Conservation (phyloP, 2,797 vertebrate species). For the Semaprochilodus insignis region DNA sequence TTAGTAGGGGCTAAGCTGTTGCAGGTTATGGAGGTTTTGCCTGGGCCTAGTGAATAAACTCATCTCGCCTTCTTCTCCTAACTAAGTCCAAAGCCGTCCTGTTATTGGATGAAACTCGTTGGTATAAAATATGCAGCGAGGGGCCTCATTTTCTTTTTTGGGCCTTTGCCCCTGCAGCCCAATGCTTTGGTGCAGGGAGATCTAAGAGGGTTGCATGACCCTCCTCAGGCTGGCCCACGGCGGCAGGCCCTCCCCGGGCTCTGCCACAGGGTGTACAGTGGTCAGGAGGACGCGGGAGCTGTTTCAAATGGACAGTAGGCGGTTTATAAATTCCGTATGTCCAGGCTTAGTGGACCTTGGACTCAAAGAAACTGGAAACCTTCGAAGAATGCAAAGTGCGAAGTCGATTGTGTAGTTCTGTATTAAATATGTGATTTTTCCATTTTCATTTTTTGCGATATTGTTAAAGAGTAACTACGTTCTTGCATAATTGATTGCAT, state of each 20-base stretch:
- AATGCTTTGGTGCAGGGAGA: conserved; percentile 29
- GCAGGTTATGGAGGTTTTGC: neutral
- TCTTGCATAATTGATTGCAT: no score
- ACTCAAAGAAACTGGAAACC: conserved; percentile 18
- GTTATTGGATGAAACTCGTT: conserved; percentile 38
- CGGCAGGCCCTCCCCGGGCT: conserved; percentile 45
- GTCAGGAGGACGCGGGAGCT: conserved; percentile 38
- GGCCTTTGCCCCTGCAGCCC: conserved; percentile 7
- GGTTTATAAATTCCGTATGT: conserved; percentile 60
- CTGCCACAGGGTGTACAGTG: conserved; percentile 44
- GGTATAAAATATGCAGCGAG: conserved; percentile 48
- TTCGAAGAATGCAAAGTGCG: conserved; percentile 31
- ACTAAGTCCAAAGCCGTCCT: conserved; percentile 26
- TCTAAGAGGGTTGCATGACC: conserved; percentile 39
- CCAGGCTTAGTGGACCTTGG: conserved; percentile 43
- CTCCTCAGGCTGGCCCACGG: conserved; percentile 48
- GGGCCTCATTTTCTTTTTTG: neutral
- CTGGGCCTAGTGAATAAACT: neutral
- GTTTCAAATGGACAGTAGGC: conserved; percentile 46
- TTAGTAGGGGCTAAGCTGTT: no score
- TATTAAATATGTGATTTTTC: neutral
- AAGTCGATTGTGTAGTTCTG: neutral
- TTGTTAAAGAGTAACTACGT: neutral
- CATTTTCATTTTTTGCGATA: neutral
- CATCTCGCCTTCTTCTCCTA: neutral